Evolutionary conservation across 2,113 vertebrate genomes (phyloP).

Genomic region (Clarias gariepinus): DNA sequence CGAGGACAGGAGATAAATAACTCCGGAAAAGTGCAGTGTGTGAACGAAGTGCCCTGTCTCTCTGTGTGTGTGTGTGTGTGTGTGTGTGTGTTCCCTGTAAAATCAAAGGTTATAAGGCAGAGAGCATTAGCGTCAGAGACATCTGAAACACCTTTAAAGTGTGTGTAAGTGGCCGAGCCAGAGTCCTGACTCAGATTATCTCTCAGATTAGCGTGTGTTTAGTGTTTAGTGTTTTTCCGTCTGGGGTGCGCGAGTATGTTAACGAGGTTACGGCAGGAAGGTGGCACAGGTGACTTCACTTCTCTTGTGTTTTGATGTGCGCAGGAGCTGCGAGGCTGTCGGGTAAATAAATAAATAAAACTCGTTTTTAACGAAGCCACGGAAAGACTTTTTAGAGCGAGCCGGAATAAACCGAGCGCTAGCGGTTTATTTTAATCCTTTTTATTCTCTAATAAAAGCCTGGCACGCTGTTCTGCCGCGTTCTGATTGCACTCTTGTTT

Average conservation of each 20-base stretch:
- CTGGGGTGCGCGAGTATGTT: not conserved
- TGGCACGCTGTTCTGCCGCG: not conserved
- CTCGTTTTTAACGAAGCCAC: no score
- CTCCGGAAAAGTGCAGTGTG: not conserved
- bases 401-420: not conserved
- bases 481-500: constrained; percentile 13
- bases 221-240: not conserved
- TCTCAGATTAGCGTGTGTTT: not conserved
- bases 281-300: not conserved
- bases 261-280: not conserved
- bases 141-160: not conserved
- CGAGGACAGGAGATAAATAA: constrained; percentile 30
- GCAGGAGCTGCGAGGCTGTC: not conserved
- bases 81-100: not conserved
- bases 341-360: not conserved
- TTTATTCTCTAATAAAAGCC: not conserved
- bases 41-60: not conserved
- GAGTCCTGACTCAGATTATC: no score
- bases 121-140: not conserved
- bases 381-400: not conserved
- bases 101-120: not conserved
- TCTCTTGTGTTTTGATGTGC: not conserved
- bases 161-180: not conserved
- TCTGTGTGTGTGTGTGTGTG: not conserved
- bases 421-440: not conserved